Conservation (phyloP, 2,888 invertebrate genomes). For the Galeruca laticollis region DNA sequence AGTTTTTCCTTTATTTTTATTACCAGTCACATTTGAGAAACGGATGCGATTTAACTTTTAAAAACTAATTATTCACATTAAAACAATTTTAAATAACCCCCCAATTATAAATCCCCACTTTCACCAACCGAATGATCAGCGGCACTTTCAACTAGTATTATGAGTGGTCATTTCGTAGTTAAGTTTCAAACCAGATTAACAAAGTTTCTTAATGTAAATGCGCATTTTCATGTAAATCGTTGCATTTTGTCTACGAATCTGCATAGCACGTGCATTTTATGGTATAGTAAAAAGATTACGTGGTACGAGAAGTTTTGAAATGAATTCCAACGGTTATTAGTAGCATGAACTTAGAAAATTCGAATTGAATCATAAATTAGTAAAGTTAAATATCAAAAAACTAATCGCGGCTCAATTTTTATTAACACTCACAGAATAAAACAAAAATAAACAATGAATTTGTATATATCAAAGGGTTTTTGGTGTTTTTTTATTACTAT, state of each 20-base stretch:
- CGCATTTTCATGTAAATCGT: constrained; percentile 56
- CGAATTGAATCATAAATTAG: no score
- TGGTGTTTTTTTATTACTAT: neutral
- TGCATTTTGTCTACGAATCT: constrained; percentile 51
- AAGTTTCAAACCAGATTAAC: constrained; percentile 48
- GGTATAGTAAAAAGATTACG: constrained; percentile 35
- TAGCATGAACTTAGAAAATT: neutral
- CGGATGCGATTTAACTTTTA: no score
- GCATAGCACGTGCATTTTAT: constrained; percentile 53
- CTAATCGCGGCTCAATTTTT: neutral
- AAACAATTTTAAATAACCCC: no score
- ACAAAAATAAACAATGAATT: no score
- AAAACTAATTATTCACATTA: no score
- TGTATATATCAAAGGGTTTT: neutral
- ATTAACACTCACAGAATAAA: neutral
- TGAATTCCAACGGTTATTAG: constrained; percentile 13
- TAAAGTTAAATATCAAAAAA: neutral
- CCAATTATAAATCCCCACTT: no score
- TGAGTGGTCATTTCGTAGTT: constrained; percentile 38
- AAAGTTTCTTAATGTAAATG: constrained; percentile 55
- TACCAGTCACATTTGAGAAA: no score
- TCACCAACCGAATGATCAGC: no score
- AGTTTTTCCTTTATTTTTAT: no score
- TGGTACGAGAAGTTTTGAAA: constrained; percentile 28
- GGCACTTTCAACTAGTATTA: no score